phyloP scores from a whole-genome alignment of 2,113 vertebrate species.

The Tauraco erythrolophus region DNA sequence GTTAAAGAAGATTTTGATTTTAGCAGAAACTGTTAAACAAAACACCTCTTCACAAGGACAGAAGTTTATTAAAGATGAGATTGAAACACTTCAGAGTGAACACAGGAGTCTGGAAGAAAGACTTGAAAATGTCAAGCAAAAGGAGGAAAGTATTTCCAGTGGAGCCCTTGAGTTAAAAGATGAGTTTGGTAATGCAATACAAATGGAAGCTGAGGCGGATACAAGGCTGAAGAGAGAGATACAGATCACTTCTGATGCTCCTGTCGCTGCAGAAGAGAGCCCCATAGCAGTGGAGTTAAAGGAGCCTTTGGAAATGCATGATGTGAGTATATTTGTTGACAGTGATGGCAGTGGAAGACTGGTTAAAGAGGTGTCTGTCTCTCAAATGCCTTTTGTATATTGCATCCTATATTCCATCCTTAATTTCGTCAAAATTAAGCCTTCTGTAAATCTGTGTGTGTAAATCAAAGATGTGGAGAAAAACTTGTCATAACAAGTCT shows the following conservation, averaged over 20 bases:
- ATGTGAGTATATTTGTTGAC: constrained; percentile 64
- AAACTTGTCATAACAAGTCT: neutral
- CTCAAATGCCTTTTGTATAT: neutral
- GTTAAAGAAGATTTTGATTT: constrained; percentile 57
- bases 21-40: constrained; percentile 71
- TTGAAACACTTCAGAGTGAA: constrained; percentile 69
- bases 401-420: neutral
- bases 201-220: neutral
- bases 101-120: constrained; percentile 64
- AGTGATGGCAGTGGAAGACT: neutral
- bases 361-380: neutral
- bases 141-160: constrained; percentile 32
- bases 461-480: constrained; percentile 8
- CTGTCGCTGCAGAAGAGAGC: neutral
- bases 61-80: constrained; percentile 71
- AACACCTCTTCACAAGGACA: constrained; percentile 71
- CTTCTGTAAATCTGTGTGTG: neutral
- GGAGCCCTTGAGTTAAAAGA: constrained; percentile 48
- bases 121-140: constrained; percentile 68
- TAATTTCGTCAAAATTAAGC: constrained; percentile 42
- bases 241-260: constrained; percentile 16
- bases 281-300: neutral
- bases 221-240: neutral
- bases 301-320: constrained; percentile 1
- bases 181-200: neutral